These are phyloP conservation scores for Calephelis nemesis DNA, from an alignment of 1,140 invertebrate species.

Conservation along the genomic window DNA sequence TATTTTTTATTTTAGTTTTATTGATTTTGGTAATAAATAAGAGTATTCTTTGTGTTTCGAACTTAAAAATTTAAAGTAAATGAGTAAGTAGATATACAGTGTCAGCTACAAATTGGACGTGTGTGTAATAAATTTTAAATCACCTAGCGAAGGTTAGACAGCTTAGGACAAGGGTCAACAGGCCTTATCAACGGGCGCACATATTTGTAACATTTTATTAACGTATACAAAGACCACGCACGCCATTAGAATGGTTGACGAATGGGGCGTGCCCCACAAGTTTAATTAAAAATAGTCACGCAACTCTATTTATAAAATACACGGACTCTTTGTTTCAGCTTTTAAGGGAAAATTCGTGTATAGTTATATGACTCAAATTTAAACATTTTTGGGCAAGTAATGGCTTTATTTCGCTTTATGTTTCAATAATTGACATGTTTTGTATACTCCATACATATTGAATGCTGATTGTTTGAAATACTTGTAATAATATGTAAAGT, in stretches of 20 bases:
- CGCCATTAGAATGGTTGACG: slow-evolving; percentile 38
- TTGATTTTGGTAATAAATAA: too few species aligned
- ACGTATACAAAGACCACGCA: slow-evolving; percentile 37
- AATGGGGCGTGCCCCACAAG: slow-evolving; percentile 38
- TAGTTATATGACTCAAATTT: not conserved
- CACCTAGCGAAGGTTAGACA: not conserved
- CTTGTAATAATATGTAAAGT: too few species aligned
- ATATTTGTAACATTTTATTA: slow-evolving; percentile 48
- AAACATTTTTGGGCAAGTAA: too few species aligned
- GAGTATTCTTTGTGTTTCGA: too few species aligned
- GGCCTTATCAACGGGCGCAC: slow-evolving; percentile 27
- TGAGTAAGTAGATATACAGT: not conserved
- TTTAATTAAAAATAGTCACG: slow-evolving; percentile 55
- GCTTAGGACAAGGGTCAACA: slow-evolving; percentile 1
- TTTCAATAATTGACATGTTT: too few species aligned
- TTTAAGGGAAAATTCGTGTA: slow-evolving; percentile 8
- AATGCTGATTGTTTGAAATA: too few species aligned
- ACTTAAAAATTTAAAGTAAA: too few species aligned
- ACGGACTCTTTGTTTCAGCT: slow-evolving; percentile 32
- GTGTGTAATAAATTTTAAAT: not conserved
- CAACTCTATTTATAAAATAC: slow-evolving; percentile 38
- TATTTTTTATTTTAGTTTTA: too few species aligned
- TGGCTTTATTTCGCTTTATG: too few species aligned
- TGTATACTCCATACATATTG: too few species aligned
- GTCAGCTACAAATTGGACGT: not conserved